Percentiles rank a stretch among this genome's conserved stretches.
phyloP scores from a whole-genome alignment of 2,888 invertebrate species.

The Cosmia pyralina region DNA sequence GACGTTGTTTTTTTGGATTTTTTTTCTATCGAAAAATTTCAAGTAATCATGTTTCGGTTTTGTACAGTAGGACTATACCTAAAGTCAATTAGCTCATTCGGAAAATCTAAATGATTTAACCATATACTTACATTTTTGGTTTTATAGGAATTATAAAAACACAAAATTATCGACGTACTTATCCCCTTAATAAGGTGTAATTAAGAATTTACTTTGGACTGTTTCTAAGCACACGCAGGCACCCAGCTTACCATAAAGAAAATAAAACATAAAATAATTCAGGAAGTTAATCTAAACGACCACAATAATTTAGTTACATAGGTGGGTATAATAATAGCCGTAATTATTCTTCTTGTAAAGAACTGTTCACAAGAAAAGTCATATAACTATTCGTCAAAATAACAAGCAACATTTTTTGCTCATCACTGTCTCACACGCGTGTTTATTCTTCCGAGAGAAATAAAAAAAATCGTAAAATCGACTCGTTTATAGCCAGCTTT shows the following conservation, averaged over 20 bases:
- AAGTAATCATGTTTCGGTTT: too few species aligned
- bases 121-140: too few species aligned
- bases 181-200: conserved; percentile 5
- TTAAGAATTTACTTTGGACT: conserved; percentile 15
- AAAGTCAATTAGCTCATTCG: too few species aligned
- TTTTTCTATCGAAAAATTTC: too few species aligned
- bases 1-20: too few species aligned
- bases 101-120: too few species aligned
- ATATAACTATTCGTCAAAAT: conserved; percentile 46
- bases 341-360: not conserved
- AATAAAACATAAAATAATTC: not conserved
- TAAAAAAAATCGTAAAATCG: conserved; percentile 58
- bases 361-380: conserved; percentile 26
- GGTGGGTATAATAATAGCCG: too few species aligned
- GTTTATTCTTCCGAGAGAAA: conserved; percentile 54
- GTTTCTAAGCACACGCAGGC: not conserved
- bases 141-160: too few species aligned
- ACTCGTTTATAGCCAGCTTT: conserved; percentile 58
- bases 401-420: conserved; percentile 47
- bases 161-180: too few species aligned
- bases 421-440: conserved; percentile 25
- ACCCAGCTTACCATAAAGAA: not conserved
- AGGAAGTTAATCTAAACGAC: not conserved
- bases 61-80: too few species aligned
- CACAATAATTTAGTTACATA: too few species aligned